Evolutionary conservation across 2,113 vertebrate genomes (phyloP), one percentile per base, ranked within the genome.

Genomic region (Felis chaus): DNA sequence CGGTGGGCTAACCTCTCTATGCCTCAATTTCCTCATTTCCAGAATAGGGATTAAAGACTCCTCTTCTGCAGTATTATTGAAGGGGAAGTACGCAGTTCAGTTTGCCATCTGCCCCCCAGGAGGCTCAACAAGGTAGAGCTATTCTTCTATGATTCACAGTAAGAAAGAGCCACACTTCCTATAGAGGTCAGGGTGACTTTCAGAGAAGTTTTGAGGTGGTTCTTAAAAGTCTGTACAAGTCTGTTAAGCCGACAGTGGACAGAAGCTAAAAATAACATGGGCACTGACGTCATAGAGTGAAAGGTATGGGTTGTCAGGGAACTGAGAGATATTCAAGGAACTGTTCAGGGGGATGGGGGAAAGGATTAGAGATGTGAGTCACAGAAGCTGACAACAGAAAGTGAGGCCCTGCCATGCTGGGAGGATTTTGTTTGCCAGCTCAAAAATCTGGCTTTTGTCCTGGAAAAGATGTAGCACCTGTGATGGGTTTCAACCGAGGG

Each of bases 151-250:
- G 55, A 21, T 41, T 25, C 81, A 41, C 0, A 45, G n/a, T 78
- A 48, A 87, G 76, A 74, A 93, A 12, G 21, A 45, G 3, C 4
- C 25, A 63, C 33, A 65, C 6, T 1, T 53, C 61, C n/a, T 53
- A 36, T 0, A n/a, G 69, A 21, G n/a, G 63, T 73, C 48, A 73
- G 55, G 33, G 55, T 66, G 57, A 80, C 14, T 41, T 69, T n/a
- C 19, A 50, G 5, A 7, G 25, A 61, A 88, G 19, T 39, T 81
- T 74, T 90, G 39, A 76, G 39, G 19, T 78, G 33, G 27, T n/a
- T 96, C 50, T 97, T 93, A 29, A 91, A 91, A 71, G 55, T 93
- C 1, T 27, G 2, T 25, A 84, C 41, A 45, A 91, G 12, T 92
- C 68, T n/a, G 63, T 82, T 45, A 33, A 50, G 36, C 65, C 7